A percentile compares a stretch with the other conserved stretches of the same genome.
Conservation (phyloP, 2,797 vertebrate genomes). For the Eutrigla gurnardus region DNA sequence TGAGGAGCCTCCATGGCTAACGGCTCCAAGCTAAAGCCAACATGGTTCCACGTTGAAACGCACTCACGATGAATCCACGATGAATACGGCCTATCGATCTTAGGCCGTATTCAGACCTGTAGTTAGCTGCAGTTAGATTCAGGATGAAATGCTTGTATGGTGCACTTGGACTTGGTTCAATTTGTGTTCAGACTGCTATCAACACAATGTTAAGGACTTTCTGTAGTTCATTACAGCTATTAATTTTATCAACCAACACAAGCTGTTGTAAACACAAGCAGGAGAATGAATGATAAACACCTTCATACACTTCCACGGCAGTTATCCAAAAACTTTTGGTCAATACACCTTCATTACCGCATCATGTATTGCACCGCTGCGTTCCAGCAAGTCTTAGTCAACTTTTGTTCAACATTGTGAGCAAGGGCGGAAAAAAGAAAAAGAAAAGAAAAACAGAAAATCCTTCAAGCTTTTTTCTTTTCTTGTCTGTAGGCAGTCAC, state of each 20-base stretch:
- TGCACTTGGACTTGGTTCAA: too few species aligned
- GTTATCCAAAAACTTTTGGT: slow-evolving; percentile 6
- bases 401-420: slow-evolving; percentile 42
- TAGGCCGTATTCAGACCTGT: too few species aligned
- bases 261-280: neutral
- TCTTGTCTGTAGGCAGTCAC: slow-evolving; percentile 52
- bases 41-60: slow-evolving; percentile 17
- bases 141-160: too few species aligned
- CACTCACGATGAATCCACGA: neutral
- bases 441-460: slow-evolving; percentile 4
- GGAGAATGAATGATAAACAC: neutral
- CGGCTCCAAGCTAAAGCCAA: neutral
- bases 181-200: too few species aligned
- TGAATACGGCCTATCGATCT: too few species aligned
- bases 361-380: neutral
- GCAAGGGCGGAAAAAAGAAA: slow-evolving; percentile 2
- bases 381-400: slow-evolving; percentile 31
- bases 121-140: too few species aligned
- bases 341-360: slow-evolving; percentile 2
- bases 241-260: too few species aligned
- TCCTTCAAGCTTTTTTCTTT: slow-evolving; percentile 19
- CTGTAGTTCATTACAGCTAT: neutral
- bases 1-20: neutral
- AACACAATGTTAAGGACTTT: neutral
- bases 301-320: neutral